Evolutionary conservation across 64 coral and sea anemone species (phyloP).

Genomic region (Exaiptasia diaphana): DNA sequence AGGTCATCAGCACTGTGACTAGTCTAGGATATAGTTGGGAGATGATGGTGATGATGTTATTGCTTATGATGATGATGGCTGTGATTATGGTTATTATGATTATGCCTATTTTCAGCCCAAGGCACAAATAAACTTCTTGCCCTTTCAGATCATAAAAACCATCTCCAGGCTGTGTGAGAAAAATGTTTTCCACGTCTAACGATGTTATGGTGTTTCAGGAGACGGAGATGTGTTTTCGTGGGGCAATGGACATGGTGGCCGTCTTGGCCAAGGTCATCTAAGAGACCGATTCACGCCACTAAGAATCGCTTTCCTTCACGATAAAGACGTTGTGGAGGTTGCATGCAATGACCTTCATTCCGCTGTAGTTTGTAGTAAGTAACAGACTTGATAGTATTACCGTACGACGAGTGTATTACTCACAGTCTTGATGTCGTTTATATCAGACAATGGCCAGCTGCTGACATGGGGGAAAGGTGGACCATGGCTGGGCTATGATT

Average conservation of each 20-base stretch:
- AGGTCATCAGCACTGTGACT: too few species aligned
- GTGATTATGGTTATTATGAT: too few species aligned
- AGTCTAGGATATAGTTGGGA: too few species aligned
- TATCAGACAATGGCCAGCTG: slow-evolving; percentile 66
- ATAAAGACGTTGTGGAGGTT: slow-evolving; percentile 48
- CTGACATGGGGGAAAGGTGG: slow-evolving; percentile 88
- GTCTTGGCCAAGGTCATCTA: slow-evolving; percentile 89
- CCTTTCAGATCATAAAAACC: too few species aligned
- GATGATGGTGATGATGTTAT: too few species aligned
- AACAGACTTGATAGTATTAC: neutral
- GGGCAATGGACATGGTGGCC: slow-evolving; percentile 83
- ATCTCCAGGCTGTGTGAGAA: too few species aligned
- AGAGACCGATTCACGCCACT: slow-evolving; percentile 84
- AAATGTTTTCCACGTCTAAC: too few species aligned
- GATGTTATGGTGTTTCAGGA: slow-evolving; percentile 54
- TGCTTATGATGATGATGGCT: too few species aligned
- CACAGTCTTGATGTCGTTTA: too few species aligned
- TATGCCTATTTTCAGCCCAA: too few species aligned
- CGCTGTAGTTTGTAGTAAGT: slow-evolving; percentile 81
- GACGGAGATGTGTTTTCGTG: slow-evolving; percentile 80
- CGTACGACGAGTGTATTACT: neutral
- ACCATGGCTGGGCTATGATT: slow-evolving; percentile 80
- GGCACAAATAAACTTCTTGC: too few species aligned
- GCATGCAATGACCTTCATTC: slow-evolving; percentile 89
- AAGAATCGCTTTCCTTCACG: slow-evolving; percentile 62